A percentile compares a stretch with the other conserved stretches of the same genome.
Conservation (phyloP, 2,113 vertebrate species). For the Chrysochloris asiatica region DNA sequence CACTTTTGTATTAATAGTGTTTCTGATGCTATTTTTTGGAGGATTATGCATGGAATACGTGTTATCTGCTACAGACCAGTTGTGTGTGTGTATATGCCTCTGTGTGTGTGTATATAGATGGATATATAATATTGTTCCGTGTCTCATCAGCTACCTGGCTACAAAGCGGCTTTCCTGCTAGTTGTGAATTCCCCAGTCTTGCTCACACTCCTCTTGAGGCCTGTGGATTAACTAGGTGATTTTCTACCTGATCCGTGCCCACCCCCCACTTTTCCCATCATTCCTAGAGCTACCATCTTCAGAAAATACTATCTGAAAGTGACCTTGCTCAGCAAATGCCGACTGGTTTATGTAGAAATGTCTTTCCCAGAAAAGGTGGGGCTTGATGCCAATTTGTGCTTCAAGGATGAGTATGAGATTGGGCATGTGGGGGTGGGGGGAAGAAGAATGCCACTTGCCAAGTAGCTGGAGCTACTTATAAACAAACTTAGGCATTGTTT, state of each 20-base stretch:
- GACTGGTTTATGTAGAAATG: constrained; percentile 43
- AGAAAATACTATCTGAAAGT: not conserved
- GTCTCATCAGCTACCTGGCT: not conserved
- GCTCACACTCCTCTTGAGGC: not conserved
- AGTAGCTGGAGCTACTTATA: constrained; percentile 73
- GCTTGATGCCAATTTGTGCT: constrained; percentile 59
- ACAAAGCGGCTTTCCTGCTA: not conserved
- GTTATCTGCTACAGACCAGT: not conserved
- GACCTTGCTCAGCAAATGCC: constrained; percentile 11
- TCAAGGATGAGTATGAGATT: constrained; percentile 52
- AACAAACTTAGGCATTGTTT: constrained; percentile 75
- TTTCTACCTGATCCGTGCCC: not conserved
- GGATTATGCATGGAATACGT: not conserved
- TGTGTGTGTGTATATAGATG: rapidly evolving
- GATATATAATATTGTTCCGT: not conserved
- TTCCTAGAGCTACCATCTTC: not conserved
- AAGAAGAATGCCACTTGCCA: constrained; percentile 66
- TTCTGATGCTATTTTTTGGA: constrained; percentile 4
- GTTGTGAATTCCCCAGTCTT: not conserved
- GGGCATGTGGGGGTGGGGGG: constrained; percentile 59
- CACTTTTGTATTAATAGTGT: not conserved
- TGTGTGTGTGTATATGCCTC: not conserved
- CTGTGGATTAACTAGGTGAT: constrained; percentile 34
- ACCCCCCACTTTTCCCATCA: not conserved
- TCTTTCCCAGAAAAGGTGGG: constrained; percentile 74